These are phyloP conservation scores for Diprion similis DNA, from an alignment of 1,140 invertebrate genomes.

Conservation along the genomic window DNA sequence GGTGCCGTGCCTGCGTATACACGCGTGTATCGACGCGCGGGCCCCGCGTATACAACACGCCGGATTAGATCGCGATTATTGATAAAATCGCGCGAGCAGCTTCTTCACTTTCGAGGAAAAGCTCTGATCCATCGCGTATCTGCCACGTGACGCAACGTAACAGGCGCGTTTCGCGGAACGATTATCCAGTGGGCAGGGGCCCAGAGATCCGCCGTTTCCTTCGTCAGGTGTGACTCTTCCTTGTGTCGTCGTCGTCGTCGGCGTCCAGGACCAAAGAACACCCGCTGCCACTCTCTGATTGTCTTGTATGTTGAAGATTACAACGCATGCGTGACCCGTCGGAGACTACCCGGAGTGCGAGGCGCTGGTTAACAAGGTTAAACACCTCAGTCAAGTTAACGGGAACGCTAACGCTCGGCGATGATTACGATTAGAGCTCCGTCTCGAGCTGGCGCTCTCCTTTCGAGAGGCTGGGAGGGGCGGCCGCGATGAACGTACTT, in stretches of 20 bases:
- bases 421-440: slow-evolving; percentile 61
- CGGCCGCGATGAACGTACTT: not conserved
- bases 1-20: no score
- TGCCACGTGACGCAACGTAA: not conserved
- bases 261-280: slow-evolving; percentile 4
- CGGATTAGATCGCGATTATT: no score
- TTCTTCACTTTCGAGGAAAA: slow-evolving; percentile 21
- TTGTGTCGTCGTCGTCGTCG: slow-evolving; percentile 34
- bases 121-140: not conserved
- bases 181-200: slow-evolving; percentile 36
- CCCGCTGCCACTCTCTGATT: slow-evolving; percentile 9
- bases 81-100: no score
- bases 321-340: slow-evolving; percentile 10
- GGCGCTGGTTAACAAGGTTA: slow-evolving; percentile 60
- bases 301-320: slow-evolving; percentile 12
- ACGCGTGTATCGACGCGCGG: no score
- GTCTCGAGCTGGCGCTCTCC: slow-evolving; percentile 42
- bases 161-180: slow-evolving; percentile 6
- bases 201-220: slow-evolving; percentile 45
- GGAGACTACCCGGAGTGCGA: slow-evolving; percentile 32
- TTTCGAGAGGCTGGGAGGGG: slow-evolving; percentile 11
- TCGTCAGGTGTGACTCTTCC: slow-evolving; percentile 45
- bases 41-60: no score
- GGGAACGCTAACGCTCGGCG: slow-evolving; percentile 61
- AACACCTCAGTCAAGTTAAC: slow-evolving; percentile 62